Base-by-base conservation (phyloP, 2,113 vertebrate genomes). In the Ammodytes dubius region DNA sequence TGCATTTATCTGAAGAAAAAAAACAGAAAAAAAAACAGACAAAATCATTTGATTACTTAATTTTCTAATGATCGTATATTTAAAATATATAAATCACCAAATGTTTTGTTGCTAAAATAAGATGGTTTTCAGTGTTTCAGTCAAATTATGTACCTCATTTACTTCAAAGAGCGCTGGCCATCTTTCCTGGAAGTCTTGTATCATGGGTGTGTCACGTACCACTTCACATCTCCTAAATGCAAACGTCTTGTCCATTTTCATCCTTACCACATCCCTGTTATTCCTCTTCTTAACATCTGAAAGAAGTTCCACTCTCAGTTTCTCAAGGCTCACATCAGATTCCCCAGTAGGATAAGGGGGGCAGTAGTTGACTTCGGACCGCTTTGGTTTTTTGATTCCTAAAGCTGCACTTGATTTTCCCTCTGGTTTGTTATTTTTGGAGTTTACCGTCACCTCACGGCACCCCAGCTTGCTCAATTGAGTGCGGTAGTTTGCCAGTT, bases 231-330 rank as follows among this genome's bases (percentile, higher is more conserved):
- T 68, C 19, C 53, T 71, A n/a, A n/a, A 49, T 12, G 56, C 9
- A 58, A 71, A 60, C 2, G 27, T 72, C 42, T 71, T 58, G 11
- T 37, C 54, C 42, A 71, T 71, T 71, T 71, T 71, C 69, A 46
- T 58, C 42, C 13, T 58, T 0, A 59, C 69, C 1, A 3, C 5
- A 1, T 59, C 19, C 43, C 54, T 13, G 52, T 56, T 59, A 43
- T 84, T 82, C 43, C 4, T 77, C 42, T 58, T 83, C 40, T 81
- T 83, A 37, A 87, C 53, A 74, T 87, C 85, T 69, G 53, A 87
- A 66, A 82, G 14, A 72, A 82, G 82, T 17, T 69, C 80, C 15
- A 74, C 17, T 70, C 80, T 73, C 19, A 86, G 6, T 13, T 37
- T 72, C 46, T 89, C 60, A 42, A 81, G 72, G 7, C 72, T 87